Percentiles rank a stretch among this genome's conserved stretches.
phyloP scores from a whole-genome alignment of 2,797 vertebrate genomes.

The Enteromius unitaeniatus region DNA sequence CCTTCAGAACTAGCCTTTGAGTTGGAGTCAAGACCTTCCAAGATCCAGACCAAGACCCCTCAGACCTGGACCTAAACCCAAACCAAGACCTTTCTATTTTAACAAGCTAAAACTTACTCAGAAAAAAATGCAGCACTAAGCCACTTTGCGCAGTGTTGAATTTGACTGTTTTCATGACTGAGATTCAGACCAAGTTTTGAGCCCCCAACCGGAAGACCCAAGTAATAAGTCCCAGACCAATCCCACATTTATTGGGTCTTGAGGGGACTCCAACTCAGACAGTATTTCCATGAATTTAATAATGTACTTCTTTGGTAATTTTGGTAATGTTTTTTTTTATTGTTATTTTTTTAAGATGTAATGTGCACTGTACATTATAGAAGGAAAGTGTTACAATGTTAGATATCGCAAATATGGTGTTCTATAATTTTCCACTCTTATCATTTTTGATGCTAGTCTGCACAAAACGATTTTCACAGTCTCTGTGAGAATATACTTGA shows the following conservation, averaged over 20 bases:
- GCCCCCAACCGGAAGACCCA: neutral
- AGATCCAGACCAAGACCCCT: neutral
- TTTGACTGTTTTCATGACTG: neutral
- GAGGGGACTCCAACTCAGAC: neutral
- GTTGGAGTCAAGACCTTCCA: slow-evolving; percentile 3
- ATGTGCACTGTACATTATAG: slow-evolving; percentile 6
- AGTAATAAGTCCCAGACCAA: neutral
- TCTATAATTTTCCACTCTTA: neutral
- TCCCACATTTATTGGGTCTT: neutral
- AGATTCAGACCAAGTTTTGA: slow-evolving; percentile 6
- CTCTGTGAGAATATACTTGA: slow-evolving; percentile 36
- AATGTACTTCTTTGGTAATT: neutral
- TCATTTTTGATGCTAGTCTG: slow-evolving; percentile 4
- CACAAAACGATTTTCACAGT: neutral
- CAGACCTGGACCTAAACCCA: neutral
- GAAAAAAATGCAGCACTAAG: neutral
- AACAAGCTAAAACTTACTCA: neutral
- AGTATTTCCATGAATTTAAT: slow-evolving; percentile 24
- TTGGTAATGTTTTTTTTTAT: too few relatives aligned
- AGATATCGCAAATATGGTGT: neutral
- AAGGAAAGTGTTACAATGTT: slow-evolving; percentile 27
- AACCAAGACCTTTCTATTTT: neutral
- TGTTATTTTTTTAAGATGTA: neutral
- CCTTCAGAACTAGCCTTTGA: neutral
- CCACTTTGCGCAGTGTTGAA: neutral